Evolutionary conservation across 2,797 vertebrate genomes (phyloP), one percentile per base, ranked within the genome.

Genomic region (Chelon labrosus): DNA sequence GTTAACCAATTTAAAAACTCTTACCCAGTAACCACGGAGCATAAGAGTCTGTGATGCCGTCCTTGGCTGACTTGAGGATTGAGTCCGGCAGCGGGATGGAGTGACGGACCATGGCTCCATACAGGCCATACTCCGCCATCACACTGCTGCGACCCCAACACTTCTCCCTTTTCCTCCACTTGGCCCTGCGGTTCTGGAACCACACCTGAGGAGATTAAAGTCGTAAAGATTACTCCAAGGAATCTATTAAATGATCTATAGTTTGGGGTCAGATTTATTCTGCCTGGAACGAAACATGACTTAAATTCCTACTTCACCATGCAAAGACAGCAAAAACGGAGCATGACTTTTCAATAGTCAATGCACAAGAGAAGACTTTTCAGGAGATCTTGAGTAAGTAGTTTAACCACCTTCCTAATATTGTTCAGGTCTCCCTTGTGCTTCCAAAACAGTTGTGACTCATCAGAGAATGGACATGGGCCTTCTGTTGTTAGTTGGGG

Each of bases 71-170:
- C 88, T 98, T 99, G 90, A 99, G 97, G 90, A 99, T 99, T 73
- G 98, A 99, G 86, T 99, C 98, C 0, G 98, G 98, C 85, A 99
- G 95, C 0, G 98, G 98, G 87, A 99, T 99, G 85, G 98, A 99
- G 88, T 99, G 98, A 49, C 98, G 96, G 67, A 99, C 98, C 98
- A 99, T 99, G 77, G 98, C 98, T 0, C 98, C 98, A 0, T 99
- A 99, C 14, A 99, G 95, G 31, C 98, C 98, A 0, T 99, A 99
- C 88, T 99, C 98, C 0, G 98, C 98, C 98, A 99, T 99, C 75
- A 99, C 98, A 0, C 98, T 99, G 95, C 98, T 99, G 59, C 97
- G 95, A 52, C 98, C 98, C 98, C 98, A 99, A 70, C 98, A 99
- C 87, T 99, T 99, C 90, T 99, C 98, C 20, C 97, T 92, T 86